phyloP scores from a whole-genome alignment of 30 jellyfish, hydroid and myxozoan species.

The Nemopilema nomurai region DNA sequence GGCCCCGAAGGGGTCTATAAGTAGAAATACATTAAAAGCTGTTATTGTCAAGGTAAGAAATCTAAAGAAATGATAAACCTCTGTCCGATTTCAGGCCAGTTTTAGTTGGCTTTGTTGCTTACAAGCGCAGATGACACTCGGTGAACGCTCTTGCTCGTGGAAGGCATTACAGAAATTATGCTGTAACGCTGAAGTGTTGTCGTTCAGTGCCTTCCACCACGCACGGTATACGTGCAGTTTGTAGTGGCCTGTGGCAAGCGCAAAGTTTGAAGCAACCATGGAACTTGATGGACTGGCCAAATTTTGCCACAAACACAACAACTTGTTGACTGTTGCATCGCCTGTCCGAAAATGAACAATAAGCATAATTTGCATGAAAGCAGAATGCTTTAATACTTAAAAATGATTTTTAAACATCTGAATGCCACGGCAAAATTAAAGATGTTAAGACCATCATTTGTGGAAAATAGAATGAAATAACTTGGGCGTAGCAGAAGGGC shows the following conservation, averaged over 20 bases:
- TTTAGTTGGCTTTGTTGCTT: neutral
- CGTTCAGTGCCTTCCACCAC: neutral
- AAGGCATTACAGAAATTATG: neutral
- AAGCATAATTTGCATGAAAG: conserved; percentile 17
- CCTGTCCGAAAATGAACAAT: neutral
- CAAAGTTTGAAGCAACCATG: neutral
- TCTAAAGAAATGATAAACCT: neutral
- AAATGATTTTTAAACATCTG: too few species aligned
- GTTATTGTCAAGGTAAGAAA: neutral
- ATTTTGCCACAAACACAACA: too few species aligned
- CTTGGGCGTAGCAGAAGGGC: neutral
- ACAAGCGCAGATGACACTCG: too few species aligned
- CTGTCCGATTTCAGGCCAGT: neutral
- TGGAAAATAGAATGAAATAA: too few species aligned
- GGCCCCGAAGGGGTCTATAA: neutral
- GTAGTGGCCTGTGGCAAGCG: neutral
- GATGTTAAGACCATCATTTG: too few species aligned
- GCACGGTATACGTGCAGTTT: neutral
- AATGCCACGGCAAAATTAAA: too few species aligned
- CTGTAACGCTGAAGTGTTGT: neutral
- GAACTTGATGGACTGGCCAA: too few species aligned
- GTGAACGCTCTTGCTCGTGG: neutral
- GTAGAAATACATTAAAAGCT: neutral
- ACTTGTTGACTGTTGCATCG: too few species aligned
- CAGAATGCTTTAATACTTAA: conserved; percentile 18